Conservation (phyloP, 2,888 invertebrate genomes). For the Cephonodes hylas region DNA sequence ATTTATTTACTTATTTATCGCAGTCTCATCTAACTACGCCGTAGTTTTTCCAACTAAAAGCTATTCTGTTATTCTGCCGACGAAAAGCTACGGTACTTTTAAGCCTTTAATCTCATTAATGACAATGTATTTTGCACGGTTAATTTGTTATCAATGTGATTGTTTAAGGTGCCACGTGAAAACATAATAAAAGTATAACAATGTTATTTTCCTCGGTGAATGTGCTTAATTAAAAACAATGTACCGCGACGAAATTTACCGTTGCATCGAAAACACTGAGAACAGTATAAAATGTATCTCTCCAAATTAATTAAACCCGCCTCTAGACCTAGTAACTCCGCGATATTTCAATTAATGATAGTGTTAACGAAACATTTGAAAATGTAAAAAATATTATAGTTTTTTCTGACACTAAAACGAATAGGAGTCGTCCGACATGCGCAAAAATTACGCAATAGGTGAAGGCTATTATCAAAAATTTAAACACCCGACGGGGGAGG, state of each 20-base stretch:
- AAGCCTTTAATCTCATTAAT: background rate
- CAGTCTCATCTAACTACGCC: too few relatives aligned
- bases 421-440: too few relatives aligned
- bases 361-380: background rate
- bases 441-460: background rate
- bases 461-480: background rate
- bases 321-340: background rate
- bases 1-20: too few relatives aligned
- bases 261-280: slow-evolving; percentile 17
- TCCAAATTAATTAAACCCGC: background rate
- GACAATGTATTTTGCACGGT: background rate
- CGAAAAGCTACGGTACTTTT: too few relatives aligned
- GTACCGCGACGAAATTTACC: slow-evolving; percentile 24
- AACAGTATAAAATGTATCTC: slow-evolving; percentile 2
- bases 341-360: background rate
- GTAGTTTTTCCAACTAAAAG: too few relatives aligned
- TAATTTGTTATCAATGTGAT: background rate
- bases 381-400: background rate
- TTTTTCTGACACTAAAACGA: background rate
- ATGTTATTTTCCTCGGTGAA: slow-evolving; percentile 15
- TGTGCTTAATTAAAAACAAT: slow-evolving; percentile 27
- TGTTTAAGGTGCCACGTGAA: background rate
- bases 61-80: too few relatives aligned
- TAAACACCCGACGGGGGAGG: background rate
- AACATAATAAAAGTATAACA: slow-evolving; percentile 3